Evolutionary conservation across 2,888 invertebrate species (phyloP).

Genomic region (Gastrophysa polygoni): DNA sequence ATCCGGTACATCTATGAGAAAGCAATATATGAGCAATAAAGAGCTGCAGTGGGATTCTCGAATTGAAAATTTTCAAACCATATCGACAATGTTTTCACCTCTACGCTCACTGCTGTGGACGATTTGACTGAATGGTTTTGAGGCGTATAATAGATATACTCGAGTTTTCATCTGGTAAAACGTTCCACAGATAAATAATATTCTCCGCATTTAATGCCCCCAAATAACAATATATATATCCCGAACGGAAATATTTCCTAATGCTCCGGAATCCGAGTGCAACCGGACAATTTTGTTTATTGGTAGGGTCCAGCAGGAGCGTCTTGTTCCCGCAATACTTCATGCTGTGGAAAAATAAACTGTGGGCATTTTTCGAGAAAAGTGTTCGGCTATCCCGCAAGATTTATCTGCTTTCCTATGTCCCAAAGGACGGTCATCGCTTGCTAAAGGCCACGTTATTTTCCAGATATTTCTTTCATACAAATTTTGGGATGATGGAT

Average conservation of each 20-base stretch:
- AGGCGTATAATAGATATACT: too few relatives aligned
- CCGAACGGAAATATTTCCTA: conserved; percentile 10
- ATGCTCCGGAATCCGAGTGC: neutral
- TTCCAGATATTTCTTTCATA: conserved; percentile 21
- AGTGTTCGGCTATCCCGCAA: conserved; percentile 10
- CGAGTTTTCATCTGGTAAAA: too few relatives aligned
- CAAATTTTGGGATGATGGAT: neutral
- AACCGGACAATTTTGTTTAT: conserved; percentile 13
- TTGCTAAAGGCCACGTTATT: conserved; percentile 21
- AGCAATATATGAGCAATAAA: too few relatives aligned
- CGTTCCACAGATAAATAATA: neutral
- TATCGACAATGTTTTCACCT: too few relatives aligned
- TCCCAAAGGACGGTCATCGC: conserved; percentile 29
- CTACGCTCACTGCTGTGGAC: too few relatives aligned
- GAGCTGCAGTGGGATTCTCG: too few relatives aligned
- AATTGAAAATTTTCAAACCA: too few relatives aligned
- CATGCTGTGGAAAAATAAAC: conserved; percentile 25
- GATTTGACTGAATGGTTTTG: too few relatives aligned
- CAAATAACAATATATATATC: neutral
- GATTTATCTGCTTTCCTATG: conserved; percentile 29
- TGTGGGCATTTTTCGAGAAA: conserved; percentile 22
- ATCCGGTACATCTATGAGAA: too few relatives aligned
- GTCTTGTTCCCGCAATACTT: conserved; percentile 26
- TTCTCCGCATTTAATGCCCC: neutral
- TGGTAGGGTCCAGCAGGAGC: conserved; percentile 25